Base-by-base conservation (phyloP, 2,113 vertebrate genomes). In the Neodon shergylaensis region DNA sequence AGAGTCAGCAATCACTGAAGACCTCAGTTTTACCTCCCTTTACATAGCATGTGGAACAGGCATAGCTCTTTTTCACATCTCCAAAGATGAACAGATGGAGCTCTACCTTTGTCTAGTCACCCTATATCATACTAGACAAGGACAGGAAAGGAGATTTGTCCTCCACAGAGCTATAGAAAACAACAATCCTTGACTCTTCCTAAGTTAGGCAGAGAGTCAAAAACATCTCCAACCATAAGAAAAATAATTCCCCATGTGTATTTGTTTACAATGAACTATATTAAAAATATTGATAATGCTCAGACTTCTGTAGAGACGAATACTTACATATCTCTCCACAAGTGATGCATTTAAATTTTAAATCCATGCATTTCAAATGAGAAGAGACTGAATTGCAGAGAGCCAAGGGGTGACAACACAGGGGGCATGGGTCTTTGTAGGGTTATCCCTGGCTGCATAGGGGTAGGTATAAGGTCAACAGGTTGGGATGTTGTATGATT, bases 211-310 rank as follows among this genome's bases (percentile, higher is more conserved):
- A 39, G 52, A 44, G 65, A 88, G 13, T 26, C 47, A 13, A 39
- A 93, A 26, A 39, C 11, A 36, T 49, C 31, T 36, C 31, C 33
- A 33, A 68, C 28, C 31, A 22, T 44, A 42, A 44, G 31, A 65
- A 42, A 44, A 66, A 66, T 16, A 66, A 66, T 33, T 78, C 9
- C 63, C 61, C 93, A 82, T 73, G 24, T 88, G 36, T 77, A 1
- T 90, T 79, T 94, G 17, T 94, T 96, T 94, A 36, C 9, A 70
- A 63, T 93, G 78, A 70, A 36, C 82, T 61, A 1, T 42, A 28
- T 31, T 74, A 54, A 91, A 74, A 94, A 90, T 66, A 70, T 16
- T 70, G 42, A 88, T n/a, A 76, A 26, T 88, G 3, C 3, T 47
- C 68, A 94, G 54, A 87, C 33, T 31, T 94, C 76, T 52, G 2